Conservation (phyloP, 35 echinoderm and acorn worm genomes). For the Lytechinus variegatus region DNA sequence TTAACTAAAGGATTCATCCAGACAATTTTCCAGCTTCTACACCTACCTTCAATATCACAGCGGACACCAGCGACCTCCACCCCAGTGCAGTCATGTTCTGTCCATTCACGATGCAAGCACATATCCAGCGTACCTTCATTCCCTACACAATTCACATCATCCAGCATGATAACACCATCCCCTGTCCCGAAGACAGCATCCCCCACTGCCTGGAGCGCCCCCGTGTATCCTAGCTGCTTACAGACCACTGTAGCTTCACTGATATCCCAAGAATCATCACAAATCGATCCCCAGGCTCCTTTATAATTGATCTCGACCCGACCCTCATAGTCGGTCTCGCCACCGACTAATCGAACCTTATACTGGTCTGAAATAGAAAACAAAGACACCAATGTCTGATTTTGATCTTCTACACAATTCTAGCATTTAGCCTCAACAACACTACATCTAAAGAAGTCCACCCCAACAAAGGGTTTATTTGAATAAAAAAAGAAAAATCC, state of each 20-base stretch:
- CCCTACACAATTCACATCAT: constrained; percentile 51
- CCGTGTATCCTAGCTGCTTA: constrained; percentile 51
- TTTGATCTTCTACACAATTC: no score
- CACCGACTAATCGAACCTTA: constrained; percentile 46
- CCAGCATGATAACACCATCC: constrained; percentile 42
- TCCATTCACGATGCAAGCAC: constrained; percentile 29
- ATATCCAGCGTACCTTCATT: constrained; percentile 14
- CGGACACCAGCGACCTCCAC: constrained; percentile 52
- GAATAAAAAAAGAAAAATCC: no score
- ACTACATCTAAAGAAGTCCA: no score
- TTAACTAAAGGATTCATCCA: no score
- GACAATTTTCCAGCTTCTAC: neutral
- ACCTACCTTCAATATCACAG: neutral
- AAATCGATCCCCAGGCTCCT: constrained; percentile 60
- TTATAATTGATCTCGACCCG: constrained; percentile 58
- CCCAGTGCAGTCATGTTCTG: constrained; percentile 29
- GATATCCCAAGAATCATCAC: constrained; percentile 52
- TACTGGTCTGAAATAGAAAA: neutral
- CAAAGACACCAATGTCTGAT: neutral
- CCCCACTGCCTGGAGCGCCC: neutral
- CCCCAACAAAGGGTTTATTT: no score
- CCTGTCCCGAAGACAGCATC: constrained; percentile 53
- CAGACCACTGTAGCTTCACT: constrained; percentile 53
- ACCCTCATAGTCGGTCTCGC: constrained; percentile 31
- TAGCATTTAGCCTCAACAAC: no score